Base-by-base conservation (phyloP, 1,140 invertebrate species). In the Pachypeltis micranthus region DNA sequence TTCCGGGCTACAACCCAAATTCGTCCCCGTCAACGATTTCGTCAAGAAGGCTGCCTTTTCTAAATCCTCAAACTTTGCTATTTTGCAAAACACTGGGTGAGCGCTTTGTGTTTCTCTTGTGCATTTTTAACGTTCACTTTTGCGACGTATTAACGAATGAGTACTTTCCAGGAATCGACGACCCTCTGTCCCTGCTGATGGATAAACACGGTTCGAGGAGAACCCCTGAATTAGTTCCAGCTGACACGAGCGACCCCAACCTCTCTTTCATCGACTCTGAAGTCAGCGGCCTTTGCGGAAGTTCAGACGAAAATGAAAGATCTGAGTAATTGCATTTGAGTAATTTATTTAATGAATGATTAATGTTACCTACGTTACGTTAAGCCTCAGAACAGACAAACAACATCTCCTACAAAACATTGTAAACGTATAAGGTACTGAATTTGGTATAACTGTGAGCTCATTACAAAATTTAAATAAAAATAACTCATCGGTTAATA, bases 51-150 rank as follows among this genome's bases (percentile, higher is more conserved):
- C 76, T 76, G 59, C 75, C 83, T 0, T 73, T 80, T 62, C 70
- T 83, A 14, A 96, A 96, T 77, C 81, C 86, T 19, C 93, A 96
- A 74, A 94, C 91, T 3, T 80, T 79, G 4, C 70, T 80, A 44
- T 83, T 97, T 59, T 96, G 93, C 77, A 78, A 85, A n/a, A 84
- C 78, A 71, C 74, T 97, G 19, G 47, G 47, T 51, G 47, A 51
- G 47, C 23, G n/a, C n/a, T n/a, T n/a, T n/a, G n/a, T n/a, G n/a
- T n/a, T n/a, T n/a, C n/a, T n/a, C n/a, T n/a, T n/a, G n/a, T n/a
- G n/a, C n/a, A n/a, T n/a, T n/a, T n/a, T n/a, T n/a, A n/a, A n/a
- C n/a, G n/a, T n/a, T n/a, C n/a, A n/a, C n/a, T n/a, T n/a, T n/a
- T n/a, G n/a, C n/a, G n/a, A n/a, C n/a, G n/a, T n/a, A n/a, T n/a